Evolutionary conservation across 2,113 vertebrate species (phyloP).

Genomic region (Microcebus lehilahytsara): DNA sequence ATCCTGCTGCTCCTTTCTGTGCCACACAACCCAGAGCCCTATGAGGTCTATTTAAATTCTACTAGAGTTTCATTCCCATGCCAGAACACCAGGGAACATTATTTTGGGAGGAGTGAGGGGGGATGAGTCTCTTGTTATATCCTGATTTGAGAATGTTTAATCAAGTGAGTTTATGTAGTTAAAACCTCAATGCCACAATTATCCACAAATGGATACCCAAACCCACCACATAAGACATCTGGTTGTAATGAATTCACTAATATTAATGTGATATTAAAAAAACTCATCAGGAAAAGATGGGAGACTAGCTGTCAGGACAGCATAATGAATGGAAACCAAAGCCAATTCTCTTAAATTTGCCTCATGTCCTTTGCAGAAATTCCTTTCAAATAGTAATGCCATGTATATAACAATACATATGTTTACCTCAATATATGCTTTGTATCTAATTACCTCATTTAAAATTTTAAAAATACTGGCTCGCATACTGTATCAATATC

Average conservation of each 20-base stretch:
- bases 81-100: constrained; percentile 51
- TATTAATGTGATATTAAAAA: constrained; percentile 56
- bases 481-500: not conserved
- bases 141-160: constrained; percentile 73
- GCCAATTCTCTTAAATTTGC: not conserved
- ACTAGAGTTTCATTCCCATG: not conserved
- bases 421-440: not conserved
- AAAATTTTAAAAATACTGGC: not conserved
- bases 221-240: constrained; percentile 65
- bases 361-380: not conserved
- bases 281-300: constrained; percentile 12
- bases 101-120: not conserved
- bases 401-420: not conserved
- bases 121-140: constrained; percentile 45
- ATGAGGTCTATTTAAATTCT: constrained; percentile 55
- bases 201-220: constrained; percentile 56
- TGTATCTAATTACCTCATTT: not conserved
- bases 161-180: constrained; percentile 74
- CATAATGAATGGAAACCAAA: constrained; percentile 42
- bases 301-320: not conserved
- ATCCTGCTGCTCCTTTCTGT: constrained; percentile 59
- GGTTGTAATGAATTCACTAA: constrained; percentile 59
- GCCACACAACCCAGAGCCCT: constrained; percentile 15
- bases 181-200: constrained; percentile 64
- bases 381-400: not conserved